Evolutionary conservation across 1,140 invertebrate species (phyloP).

Genomic region (Orius insidiosus): DNA sequence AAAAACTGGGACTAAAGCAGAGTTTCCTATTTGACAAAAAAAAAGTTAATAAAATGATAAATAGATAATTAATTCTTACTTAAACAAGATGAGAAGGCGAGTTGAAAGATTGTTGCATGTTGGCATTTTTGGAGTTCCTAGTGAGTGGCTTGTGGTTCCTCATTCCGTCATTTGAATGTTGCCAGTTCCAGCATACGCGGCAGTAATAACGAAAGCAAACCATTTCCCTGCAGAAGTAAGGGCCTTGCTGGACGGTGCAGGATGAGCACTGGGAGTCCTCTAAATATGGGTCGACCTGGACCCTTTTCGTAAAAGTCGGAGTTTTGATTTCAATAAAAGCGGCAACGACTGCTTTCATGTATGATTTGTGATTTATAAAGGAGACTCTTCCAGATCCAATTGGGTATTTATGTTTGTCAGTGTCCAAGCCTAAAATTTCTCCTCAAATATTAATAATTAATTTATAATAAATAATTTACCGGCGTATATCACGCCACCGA

Average conservation of each 20-base stretch:
- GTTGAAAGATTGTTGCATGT: not conserved
- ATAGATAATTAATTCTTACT: not conserved
- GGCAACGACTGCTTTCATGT: conserved; percentile 81
- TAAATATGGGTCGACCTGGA: conserved; percentile 93
- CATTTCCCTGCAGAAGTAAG: conserved; percentile 85
- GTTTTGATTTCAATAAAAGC: conserved; percentile 93
- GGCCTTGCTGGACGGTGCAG: conserved; percentile 77
- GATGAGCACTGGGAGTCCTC: conserved; percentile 84
- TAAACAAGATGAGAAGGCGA: not conserved
- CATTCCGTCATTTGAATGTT: conserved; percentile 40
- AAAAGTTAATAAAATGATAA: not conserved
- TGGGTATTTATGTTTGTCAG: conserved; percentile 95
- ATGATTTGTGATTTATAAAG: conserved; percentile 78
- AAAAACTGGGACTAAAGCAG: not conserved
- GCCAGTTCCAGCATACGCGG: conserved; percentile 75
- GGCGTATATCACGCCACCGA: conserved; percentile 85
- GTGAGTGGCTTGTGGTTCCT: conserved; percentile 68
- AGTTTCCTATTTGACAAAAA: conserved; percentile 25
- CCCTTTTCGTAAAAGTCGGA: conserved; percentile 77
- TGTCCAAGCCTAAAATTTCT: conserved; percentile 82
- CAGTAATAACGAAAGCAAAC: conserved; percentile 86
- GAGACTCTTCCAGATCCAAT: conserved; percentile 93
- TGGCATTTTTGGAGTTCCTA: conserved; percentile 45
- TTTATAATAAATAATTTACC: conserved; percentile 31
- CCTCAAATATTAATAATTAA: conserved; percentile 33